Evolutionary conservation across 2,888 invertebrate genomes (phyloP).

Genomic region (Netelia fuscicornis): DNA sequence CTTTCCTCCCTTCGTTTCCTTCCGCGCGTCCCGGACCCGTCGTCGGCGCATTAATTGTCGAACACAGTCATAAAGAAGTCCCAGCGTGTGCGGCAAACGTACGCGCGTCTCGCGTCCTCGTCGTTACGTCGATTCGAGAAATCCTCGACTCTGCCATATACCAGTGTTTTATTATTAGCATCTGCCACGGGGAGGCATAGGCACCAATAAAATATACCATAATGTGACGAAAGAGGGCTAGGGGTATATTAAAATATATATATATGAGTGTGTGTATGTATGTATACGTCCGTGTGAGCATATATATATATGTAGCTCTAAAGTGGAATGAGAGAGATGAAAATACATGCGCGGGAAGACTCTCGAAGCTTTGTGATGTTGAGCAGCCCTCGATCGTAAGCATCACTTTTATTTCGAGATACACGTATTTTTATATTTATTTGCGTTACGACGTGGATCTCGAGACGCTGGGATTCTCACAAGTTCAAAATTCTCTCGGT

Average conservation of each 20-base stretch:
- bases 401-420: constrained; percentile 32
- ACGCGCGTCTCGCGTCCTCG: constrained; percentile 21
- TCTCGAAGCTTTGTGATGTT: constrained; percentile 25
- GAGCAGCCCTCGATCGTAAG: not conserved
- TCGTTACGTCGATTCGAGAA: constrained; percentile 60
- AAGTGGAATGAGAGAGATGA: constrained; percentile 16
- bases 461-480: not conserved
- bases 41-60: constrained; percentile 68
- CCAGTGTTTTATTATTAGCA: constrained; percentile 66
- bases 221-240: constrained; percentile 65
- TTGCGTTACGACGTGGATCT: too few relatives aligned
- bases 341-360: constrained; percentile 18
- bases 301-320: too few relatives aligned
- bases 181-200: constrained; percentile 32
- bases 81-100: constrained; percentile 20
- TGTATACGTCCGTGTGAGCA: not conserved
- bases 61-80: constrained; percentile 66
- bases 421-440: constrained; percentile 9
- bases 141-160: constrained; percentile 42
- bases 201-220: constrained; percentile 61
- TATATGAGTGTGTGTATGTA: not conserved
- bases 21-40: constrained; percentile 42
- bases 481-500: not conserved
- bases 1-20: constrained; percentile 65
- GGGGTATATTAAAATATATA: constrained; percentile 51